phyloP scores from a whole-genome alignment of 2,797 vertebrate species.

The Myotis pilosus region DNA sequence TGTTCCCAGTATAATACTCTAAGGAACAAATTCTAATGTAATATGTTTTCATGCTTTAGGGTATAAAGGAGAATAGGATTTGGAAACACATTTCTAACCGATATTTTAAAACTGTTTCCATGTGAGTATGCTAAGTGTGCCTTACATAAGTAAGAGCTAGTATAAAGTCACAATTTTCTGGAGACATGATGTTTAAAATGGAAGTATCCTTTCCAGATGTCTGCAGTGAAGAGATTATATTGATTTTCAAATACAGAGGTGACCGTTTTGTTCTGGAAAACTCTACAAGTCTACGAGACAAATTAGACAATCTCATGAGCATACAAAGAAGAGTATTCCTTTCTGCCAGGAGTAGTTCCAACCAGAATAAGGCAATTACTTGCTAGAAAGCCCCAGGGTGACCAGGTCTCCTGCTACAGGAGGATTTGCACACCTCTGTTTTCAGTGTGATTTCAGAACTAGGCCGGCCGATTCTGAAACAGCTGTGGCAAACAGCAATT shows the following conservation, averaged over 20 bases:
- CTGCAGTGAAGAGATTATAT: background rate
- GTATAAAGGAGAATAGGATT: background rate
- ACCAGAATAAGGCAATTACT: background rate
- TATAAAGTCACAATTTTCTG: slow-evolving; percentile 47
- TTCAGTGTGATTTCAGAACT: background rate
- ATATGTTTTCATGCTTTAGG: background rate
- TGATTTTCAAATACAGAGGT: slow-evolving; percentile 37
- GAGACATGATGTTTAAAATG: background rate
- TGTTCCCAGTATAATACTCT: slow-evolving; percentile 37
- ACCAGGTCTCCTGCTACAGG: background rate
- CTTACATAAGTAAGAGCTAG: background rate
- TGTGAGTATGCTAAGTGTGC: slow-evolving; percentile 24
- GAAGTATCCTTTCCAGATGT: background rate
- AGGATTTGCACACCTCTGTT: background rate
- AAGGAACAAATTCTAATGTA: slow-evolving; percentile 1
- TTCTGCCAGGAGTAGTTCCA: background rate
- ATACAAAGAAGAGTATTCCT: background rate
- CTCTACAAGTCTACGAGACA: background rate
- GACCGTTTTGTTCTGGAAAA: background rate
- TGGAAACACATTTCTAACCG: slow-evolving; percentile 44
- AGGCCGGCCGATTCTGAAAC: background rate
- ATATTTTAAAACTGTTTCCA: slow-evolving; percentile 42
- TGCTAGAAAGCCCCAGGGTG: background rate
- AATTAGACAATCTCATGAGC: background rate
- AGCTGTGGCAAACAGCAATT: background rate